A percentile compares a stretch with the other conserved stretches of the same genome.
Evolutionary conservation across 2,888 invertebrate genomes (phyloP).

Genomic region (Dioctria linearis): DNA sequence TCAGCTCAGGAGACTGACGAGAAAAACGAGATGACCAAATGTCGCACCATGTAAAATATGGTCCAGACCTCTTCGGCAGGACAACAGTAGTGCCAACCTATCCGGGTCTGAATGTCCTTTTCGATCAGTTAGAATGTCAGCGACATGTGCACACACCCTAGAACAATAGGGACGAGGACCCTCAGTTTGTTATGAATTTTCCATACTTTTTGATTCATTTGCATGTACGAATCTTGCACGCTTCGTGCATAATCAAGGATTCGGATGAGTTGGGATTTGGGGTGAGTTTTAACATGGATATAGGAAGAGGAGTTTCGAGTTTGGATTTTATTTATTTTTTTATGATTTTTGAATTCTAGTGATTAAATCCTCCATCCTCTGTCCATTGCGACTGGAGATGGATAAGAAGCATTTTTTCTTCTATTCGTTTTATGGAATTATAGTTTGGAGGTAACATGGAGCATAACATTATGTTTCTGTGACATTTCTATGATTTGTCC

Average conservation of each 20-base stretch:
- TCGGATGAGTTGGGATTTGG: background rate
- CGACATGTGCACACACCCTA: constrained; percentile 54
- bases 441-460: no score
- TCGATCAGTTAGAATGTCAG: constrained; percentile 57
- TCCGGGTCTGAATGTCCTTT: constrained; percentile 55
- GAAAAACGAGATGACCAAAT: constrained; percentile 58
- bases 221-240: constrained; percentile 35
- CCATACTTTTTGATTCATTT: constrained; percentile 50
- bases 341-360: no score
- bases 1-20: constrained; percentile 46
- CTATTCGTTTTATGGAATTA: no score
- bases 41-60: constrained; percentile 57
- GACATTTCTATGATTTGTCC: no score
- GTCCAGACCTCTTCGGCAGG: constrained; percentile 48
- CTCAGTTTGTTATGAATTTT: constrained; percentile 49
- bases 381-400: no score
- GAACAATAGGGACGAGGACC: constrained; percentile 17
- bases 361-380: no score
- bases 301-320: background rate
- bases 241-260: constrained; percentile 6
- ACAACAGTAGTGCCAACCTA: constrained; percentile 29
- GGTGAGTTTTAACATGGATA: constrained; percentile 9
- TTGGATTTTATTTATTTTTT: no score
- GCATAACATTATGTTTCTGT: no score
- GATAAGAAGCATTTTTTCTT: no score